Percentiles rank a stretch among this genome's conserved stretches.
These are phyloP conservation scores for Alloplasta piceator DNA, from an alignment of 2,888 invertebrate genomes.

Conservation along the genomic window DNA sequence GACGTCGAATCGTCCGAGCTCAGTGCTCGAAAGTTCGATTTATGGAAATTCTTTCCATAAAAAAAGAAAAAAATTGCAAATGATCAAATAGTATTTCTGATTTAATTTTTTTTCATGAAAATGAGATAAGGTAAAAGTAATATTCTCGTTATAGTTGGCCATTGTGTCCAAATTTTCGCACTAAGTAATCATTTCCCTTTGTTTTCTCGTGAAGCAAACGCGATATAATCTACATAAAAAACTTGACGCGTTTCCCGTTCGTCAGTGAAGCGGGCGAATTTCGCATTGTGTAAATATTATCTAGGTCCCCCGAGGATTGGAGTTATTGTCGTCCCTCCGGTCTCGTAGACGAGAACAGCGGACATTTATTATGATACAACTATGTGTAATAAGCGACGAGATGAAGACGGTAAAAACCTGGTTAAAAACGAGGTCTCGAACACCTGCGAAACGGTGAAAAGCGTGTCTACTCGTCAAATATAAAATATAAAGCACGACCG, in stretches of 20 bases:
- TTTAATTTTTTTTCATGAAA: no score
- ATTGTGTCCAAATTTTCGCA: constrained; percentile 27
- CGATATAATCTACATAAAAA: no score
- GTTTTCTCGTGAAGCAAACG: constrained; percentile 10
- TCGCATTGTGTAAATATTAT: constrained; percentile 25
- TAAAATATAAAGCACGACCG: constrained; percentile 35
- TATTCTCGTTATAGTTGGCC: neutral
- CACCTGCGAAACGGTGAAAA: constrained; percentile 45
- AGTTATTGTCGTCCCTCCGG: no score
- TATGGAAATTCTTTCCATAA: no score
- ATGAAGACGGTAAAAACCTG: constrained; percentile 17
- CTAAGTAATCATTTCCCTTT: constrained; percentile 21
- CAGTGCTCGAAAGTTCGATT: no score
- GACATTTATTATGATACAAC: constrained; percentile 18
- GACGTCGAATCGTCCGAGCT: no score
- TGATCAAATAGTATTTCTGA: no score
- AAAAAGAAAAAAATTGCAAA: no score
- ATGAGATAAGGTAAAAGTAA: constrained; percentile 2
- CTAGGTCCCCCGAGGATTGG: neutral
- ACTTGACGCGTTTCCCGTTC: neutral
- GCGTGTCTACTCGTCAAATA: constrained; percentile 40
- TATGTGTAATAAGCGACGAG: neutral
- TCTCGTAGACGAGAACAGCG: constrained; percentile 12
- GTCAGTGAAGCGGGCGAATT: no score
- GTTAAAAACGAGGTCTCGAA: constrained; percentile 41